Evolutionary conservation across 2,888 invertebrate species (phyloP), one percentile per base, ranked within the genome.

Genomic region (Scaeva pyrastri): DNA sequence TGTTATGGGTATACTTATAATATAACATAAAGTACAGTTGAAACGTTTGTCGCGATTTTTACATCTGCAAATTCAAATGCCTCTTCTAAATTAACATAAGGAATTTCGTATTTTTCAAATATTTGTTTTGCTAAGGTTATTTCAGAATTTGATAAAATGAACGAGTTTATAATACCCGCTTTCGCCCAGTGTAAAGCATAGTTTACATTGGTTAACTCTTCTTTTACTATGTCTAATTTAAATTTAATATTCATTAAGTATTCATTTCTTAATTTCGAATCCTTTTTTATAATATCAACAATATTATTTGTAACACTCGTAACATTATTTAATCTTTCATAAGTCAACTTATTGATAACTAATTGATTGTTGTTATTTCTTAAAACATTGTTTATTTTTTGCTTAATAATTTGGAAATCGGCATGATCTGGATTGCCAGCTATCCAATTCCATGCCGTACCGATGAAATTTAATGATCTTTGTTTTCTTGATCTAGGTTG

Each of bases 111-210:
- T 31, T 31, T 31, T 31, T 31, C 31, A 7, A 31, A 31, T 31
- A 31, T 31, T 31, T 31, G 31, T n/a, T 43, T 5, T n/a, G 43
- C 43, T n/a, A 43, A 43, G n/a, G 2, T 43, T 43, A n/a, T n/a
- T 43, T 43, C 43, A 43, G n/a, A 43, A n/a, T n/a, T 6, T n/a
- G 43, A 43, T n/a, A n/a, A 43, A 43, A 43, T 43, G 43, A n/a
- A 43, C 43, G 43, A 43, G 43, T 43, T 43, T 43, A 43, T 43
- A n/a, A n/a, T 43, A 43, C n/a, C 43, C 43, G 43, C 43, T 43
- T 43, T 43, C 43, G n/a, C 43, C 43, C 43, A n/a, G 43, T 43
- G 43, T 43, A 43, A 43, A n/a, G n/a, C 43, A 43, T 43, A 43
- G 43, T 43, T 43, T 43, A 43, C 43, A 43, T 43, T 43, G n/a